phyloP scores from a whole-genome alignment of 2,113 vertebrate genomes.

The Pseudorectes ferrugineus region DNA sequence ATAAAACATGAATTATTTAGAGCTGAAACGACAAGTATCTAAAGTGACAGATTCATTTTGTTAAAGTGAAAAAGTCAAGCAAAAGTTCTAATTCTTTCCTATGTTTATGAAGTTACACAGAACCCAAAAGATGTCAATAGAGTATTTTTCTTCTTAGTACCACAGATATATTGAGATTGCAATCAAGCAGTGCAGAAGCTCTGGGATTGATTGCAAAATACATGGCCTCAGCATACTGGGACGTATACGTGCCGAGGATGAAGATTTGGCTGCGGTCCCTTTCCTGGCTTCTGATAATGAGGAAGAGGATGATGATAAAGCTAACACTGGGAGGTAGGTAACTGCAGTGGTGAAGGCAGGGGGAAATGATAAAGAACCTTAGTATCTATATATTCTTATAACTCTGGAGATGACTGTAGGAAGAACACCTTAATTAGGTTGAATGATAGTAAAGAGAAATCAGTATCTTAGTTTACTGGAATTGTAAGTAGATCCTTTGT shows the following conservation, averaged over 20 bases:
- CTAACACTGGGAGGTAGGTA: constrained; percentile 86
- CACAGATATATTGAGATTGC: constrained; percentile 95
- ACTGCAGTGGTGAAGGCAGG: accelerated
- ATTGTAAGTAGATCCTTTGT: background rate
- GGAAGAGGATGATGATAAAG: constrained; percentile 97
- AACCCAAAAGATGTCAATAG: background rate
- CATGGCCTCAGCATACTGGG: constrained; percentile 90
- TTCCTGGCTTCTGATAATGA: constrained; percentile 97
- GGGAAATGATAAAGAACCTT: background rate
- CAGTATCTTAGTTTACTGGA: background rate
- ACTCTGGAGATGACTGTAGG: background rate
- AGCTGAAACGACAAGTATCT: background rate
- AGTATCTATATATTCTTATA: background rate
- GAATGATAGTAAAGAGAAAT: background rate
- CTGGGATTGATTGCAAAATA: constrained; percentile 97
- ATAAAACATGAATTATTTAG: background rate
- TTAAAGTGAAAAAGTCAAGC: background rate
- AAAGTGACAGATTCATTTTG: background rate
- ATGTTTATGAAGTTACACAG: background rate
- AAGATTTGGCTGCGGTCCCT: constrained; percentile 92
- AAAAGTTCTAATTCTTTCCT: background rate
- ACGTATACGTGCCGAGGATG: constrained; percentile 90
- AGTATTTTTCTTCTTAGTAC: constrained; percentile 73
- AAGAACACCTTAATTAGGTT: background rate
- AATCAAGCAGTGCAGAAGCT: constrained; percentile 97